Base-by-base conservation (phyloP, 2,797 vertebrate species). In the Nannoperca australis region DNA sequence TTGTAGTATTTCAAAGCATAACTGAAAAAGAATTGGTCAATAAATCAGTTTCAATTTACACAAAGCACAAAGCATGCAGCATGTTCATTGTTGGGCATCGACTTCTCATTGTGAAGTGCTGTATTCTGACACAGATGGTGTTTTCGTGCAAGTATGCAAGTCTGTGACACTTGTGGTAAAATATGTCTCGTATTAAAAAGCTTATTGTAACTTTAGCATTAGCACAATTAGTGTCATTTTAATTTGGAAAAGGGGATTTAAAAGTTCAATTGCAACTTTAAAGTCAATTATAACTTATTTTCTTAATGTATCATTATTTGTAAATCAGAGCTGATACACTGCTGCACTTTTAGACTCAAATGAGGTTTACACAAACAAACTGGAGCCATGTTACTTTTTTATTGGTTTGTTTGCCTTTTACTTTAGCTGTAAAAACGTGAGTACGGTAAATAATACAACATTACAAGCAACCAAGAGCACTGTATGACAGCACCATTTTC, bases 91-190 rank as follows among this genome's bases (percentile, higher is more conserved):
- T 72, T 44, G 5, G 32, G 7, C 20, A 60, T 45, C 12, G 10
- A 73, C 53, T 69, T 59, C 42, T 70, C 38, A 30, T 54, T 69
- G 20, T 14, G 12, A 65, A 44, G 32, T 22, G 44, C 30, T 62
- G n/a, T 61, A 67, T 51, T 60, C 30, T 59, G 53, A 60, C 65
- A 69, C 64, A 73, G 64, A 81, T 85, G 68, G 64, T 81, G 75
- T 85, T 78, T 76, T 77, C 61, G 3, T 76, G 70, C 30, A 38
- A 58, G 4, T 24, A 11, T 42, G 66, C 7, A 49, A 70, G 50
- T 15, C 66, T 60, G 22, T 45, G 65, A 30, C 55, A 56, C 32
- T 58, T 42, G 22, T 47, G 47, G 7, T 70, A 44, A 79, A 74
- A 77, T 56, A 68, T 77, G 45, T 64, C n/a, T 61, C n/a, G 17